Conservation (phyloP, 2,888 invertebrate genomes). For the Crepidodera aurea region DNA sequence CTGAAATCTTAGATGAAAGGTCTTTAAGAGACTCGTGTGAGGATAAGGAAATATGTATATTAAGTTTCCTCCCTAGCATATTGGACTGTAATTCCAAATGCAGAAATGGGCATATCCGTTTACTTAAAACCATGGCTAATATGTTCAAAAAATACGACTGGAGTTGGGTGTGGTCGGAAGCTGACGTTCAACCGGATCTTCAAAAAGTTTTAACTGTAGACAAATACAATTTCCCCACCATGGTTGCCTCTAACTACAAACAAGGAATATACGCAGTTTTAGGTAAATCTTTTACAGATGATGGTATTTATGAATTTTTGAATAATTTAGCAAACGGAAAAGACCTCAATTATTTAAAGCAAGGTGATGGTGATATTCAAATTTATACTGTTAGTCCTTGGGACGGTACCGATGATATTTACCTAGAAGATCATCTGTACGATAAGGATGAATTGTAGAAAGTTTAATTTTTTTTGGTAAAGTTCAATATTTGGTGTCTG, state of each 20-base stretch:
- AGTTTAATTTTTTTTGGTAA: not conserved
- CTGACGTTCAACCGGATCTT: conserved; percentile 78
- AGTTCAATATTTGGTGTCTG: too few relatives aligned
- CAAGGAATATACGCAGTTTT: conserved; percentile 74
- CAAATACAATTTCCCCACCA: conserved; percentile 88
- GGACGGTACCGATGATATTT: conserved; percentile 94
- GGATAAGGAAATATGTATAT: conserved; percentile 85
- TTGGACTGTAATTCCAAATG: conserved; percentile 92
- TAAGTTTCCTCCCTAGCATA: conserved; percentile 90
- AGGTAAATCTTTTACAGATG: conserved; percentile 26
- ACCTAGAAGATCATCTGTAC: conserved; percentile 63
- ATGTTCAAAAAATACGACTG: conserved; percentile 91
- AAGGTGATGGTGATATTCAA: conserved; percentile 77
- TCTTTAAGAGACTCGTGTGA: conserved; percentile 76
- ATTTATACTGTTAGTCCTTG: conserved; percentile 76
- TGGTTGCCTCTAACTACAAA: conserved; percentile 93
- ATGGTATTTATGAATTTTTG: conserved; percentile 36
- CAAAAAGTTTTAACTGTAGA: conserved; percentile 90
- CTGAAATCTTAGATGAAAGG: conserved; percentile 26
- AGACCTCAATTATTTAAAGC: conserved; percentile 83
- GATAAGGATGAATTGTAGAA: conserved; percentile 17
- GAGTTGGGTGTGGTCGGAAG: conserved; percentile 97
- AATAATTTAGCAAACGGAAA: conserved; percentile 87
- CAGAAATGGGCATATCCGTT: conserved; percentile 80
- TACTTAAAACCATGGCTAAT: conserved; percentile 77